Base-by-base conservation (phyloP, 2,113 vertebrate genomes). In the Patagioenas fasciata region DNA sequence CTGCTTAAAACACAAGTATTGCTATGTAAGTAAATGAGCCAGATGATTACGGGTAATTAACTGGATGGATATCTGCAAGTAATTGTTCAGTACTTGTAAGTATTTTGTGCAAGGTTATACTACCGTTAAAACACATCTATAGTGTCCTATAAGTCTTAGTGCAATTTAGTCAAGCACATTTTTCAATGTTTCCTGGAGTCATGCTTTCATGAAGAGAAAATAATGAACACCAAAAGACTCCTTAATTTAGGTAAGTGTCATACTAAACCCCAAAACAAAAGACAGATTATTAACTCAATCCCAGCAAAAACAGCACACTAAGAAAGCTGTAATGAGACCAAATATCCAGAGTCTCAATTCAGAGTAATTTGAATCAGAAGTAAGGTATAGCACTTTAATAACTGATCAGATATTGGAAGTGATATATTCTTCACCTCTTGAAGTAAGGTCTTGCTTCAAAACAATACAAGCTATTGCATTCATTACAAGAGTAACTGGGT, bases 31-130 rank as follows among this genome's bases (percentile, higher is more conserved):
- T 74, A 95, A 97, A 95, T 91, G 51, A 97, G 48, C 28, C 65
- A 95, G 83, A 88, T 95, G 56, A 95, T 95, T 96, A 91, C 64
- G 70, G 20, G 25, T 85, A 96, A 95, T 98, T 97, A 97, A 88
- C 54, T 94, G 32, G 38, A 89, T 26, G 34, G 58, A 91, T 95
- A 95, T 83, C 64, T 96, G 34, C 73, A 96, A 92, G 86, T 40
- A 96, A 97, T 92, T 93, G 40, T 91, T 96, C 82, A 47, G 34
- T 93, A 89, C 17, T 89, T 71, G 67, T 89, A 95, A 93, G 65
- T 9, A 94, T 69, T 73, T 85, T 91, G 50, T 87, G 32, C 18
- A 82, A 96, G 54, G 94, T 96, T 88, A 82, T 80, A n/a, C 72
- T 94, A 47, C 50, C 79, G 91, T 91, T 97, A 95, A 95, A 90